A percentile compares a stretch with the other conserved stretches of the same genome.
Conservation (phyloP, 2,888 invertebrate genomes). For the Alviniconcha strummeri region DNA sequence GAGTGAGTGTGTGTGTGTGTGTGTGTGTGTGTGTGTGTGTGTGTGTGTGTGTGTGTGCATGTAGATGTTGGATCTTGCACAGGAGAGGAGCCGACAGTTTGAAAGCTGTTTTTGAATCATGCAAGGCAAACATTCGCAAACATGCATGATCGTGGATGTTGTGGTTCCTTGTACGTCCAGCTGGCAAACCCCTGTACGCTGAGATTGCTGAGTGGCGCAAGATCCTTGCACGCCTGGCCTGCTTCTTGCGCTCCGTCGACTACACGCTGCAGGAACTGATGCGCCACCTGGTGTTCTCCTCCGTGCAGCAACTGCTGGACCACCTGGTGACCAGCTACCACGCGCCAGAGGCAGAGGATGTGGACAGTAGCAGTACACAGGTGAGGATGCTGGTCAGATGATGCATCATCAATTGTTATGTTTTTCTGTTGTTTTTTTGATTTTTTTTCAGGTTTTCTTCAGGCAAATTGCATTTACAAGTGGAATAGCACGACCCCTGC, state of each 20-base stretch:
- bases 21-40: too few relatives aligned
- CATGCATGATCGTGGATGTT: too few relatives aligned
- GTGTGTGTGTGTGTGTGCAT: too few relatives aligned
- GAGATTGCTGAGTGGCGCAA: slow-evolving; percentile 72
- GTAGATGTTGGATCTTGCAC: too few relatives aligned
- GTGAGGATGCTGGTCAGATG: background rate
- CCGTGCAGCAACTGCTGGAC: slow-evolving; percentile 62
- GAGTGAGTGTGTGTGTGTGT: background rate
- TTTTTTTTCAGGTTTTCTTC: background rate
- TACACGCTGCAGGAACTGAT: slow-evolving; percentile 70
- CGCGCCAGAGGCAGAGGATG: slow-evolving; percentile 59
- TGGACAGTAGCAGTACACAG: slow-evolving; percentile 39
- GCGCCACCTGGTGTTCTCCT: slow-evolving; percentile 68
- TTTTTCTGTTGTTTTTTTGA: background rate
- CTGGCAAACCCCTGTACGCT: slow-evolving; percentile 66
- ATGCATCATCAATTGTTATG: background rate
- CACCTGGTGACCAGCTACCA: slow-evolving; percentile 65
- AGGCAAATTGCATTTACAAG: too few relatives aligned
- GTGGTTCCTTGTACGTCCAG: slow-evolving; percentile 35
- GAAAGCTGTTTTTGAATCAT: too few relatives aligned
- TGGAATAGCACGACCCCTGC: too few relatives aligned
- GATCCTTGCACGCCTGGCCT: slow-evolving; percentile 65
- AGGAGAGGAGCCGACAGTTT: too few relatives aligned
- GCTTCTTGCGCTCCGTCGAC: slow-evolving; percentile 69
- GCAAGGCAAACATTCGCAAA: too few relatives aligned